A percentile compares a stretch with the other conserved stretches of the same genome.
Evolutionary conservation across 2,113 vertebrate genomes (phyloP).

Genomic region (Pseudorasbora parva): DNA sequence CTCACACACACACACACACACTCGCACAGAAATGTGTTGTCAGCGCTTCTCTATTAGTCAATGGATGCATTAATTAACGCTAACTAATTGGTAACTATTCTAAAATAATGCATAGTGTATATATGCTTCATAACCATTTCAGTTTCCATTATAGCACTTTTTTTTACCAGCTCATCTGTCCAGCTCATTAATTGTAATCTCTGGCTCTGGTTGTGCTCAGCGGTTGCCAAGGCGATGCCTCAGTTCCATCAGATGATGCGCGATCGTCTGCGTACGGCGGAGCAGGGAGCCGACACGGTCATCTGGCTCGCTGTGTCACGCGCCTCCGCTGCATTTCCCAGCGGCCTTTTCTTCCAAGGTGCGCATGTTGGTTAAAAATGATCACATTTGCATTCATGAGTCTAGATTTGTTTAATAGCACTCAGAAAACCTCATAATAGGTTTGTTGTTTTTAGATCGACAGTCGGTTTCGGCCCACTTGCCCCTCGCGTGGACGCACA

Average conservation of each 20-base stretch:
- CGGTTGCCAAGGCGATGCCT: constrained; percentile 74
- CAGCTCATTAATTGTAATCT: neutral
- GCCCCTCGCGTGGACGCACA: constrained; percentile 74
- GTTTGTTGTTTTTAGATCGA: constrained; percentile 68
- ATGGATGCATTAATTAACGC: too few species aligned
- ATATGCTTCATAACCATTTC: neutral
- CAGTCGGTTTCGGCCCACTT: constrained; percentile 67
- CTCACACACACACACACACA: too few species aligned
- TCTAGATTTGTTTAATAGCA: neutral
- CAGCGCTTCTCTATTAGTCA: too few species aligned
- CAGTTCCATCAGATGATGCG: constrained; percentile 75
- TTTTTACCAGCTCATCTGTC: neutral
- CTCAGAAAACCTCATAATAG: neutral
- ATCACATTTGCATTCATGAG: neutral
- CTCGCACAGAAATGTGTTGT: too few species aligned
- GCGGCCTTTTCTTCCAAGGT: constrained; percentile 76
- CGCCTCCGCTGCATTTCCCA: constrained; percentile 58
- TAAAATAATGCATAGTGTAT: too few species aligned
- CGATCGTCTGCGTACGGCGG: constrained; percentile 66
- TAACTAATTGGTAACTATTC: neutral
- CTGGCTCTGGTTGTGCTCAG: constrained; percentile 49
- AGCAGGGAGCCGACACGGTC: constrained; percentile 72
- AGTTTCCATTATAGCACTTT: neutral
- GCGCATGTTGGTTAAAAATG: neutral
- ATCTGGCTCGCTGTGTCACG: constrained; percentile 71